phyloP scores from a whole-genome alignment of 2,888 invertebrate genomes.

The Sarcophaga variegata region DNA sequence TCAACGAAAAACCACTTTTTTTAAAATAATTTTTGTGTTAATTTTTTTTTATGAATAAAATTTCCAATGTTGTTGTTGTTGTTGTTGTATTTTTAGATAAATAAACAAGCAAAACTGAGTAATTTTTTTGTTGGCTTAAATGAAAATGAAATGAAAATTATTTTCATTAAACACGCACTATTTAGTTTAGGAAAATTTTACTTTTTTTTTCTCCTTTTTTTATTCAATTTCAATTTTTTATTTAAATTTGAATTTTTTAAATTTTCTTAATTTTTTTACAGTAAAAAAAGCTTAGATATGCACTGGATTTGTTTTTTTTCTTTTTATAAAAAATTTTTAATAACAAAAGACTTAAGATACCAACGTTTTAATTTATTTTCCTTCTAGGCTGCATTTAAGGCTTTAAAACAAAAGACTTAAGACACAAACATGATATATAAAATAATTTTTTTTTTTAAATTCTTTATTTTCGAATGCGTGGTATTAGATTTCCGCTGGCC shows the following conservation, averaged over 20 bases:
- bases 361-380: conserved; percentile 5
- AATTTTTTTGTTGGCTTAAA: not conserved
- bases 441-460: not conserved
- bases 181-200: conserved; percentile 10
- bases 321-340: conserved; percentile 20
- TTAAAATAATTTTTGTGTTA: conserved; percentile 4
- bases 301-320: too few relatives aligned
- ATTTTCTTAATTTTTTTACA: not conserved
- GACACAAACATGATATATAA: conserved; percentile 4
- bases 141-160: conserved; percentile 38
- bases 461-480: not conserved
- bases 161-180: conserved; percentile 52
- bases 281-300: too few relatives aligned
- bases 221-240: not conserved
- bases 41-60: not conserved
- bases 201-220: conserved; percentile 13
- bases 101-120: not conserved
- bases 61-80: too few relatives aligned
- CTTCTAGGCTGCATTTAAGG: not conserved
- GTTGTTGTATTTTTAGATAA: too few relatives aligned
- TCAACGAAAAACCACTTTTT: not conserved
- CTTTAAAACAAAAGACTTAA: conserved; percentile 57
- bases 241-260: not conserved
- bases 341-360: conserved; percentile 59
- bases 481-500: conserved; percentile 31